phyloP scores from a whole-genome alignment of 2,113 vertebrate genomes.

The Leptobrachium ailaonicum region DNA sequence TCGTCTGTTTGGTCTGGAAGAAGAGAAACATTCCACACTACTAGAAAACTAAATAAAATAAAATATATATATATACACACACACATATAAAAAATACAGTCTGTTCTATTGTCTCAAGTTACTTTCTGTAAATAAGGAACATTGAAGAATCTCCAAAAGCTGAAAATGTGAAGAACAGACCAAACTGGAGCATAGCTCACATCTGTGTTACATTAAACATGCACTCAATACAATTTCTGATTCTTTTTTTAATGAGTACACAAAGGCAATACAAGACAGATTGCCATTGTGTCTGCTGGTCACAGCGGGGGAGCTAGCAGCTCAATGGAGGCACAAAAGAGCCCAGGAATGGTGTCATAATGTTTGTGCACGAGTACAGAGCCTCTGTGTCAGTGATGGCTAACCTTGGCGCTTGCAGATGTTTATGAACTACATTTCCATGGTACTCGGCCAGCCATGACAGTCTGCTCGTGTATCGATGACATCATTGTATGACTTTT shows the following conservation, averaged over 20 bases:
- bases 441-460: no score
- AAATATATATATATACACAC: background rate
- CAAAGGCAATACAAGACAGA: slow-evolving; percentile 62
- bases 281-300: slow-evolving; percentile 59
- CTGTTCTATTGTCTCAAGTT: slow-evolving; percentile 71
- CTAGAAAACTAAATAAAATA: slow-evolving; percentile 24
- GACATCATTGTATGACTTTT: no score
- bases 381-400: background rate
- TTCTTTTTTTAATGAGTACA: slow-evolving; percentile 69
- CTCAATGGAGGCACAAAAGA: slow-evolving; percentile 54
- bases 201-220: slow-evolving; percentile 73
- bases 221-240: slow-evolving; percentile 66
- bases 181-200: slow-evolving; percentile 61
- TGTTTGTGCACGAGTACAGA: slow-evolving; percentile 32
- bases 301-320: slow-evolving; percentile 56
- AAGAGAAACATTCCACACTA: slow-evolving; percentile 67
- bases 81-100: slow-evolving; percentile 58
- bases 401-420: no score
- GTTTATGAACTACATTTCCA: no score
- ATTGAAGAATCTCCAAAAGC: slow-evolving; percentile 69
- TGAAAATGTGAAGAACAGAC: slow-evolving; percentile 67
- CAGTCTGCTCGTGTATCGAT: background rate
- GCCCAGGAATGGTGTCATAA: slow-evolving; percentile 40
- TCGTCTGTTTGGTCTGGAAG: slow-evolving; percentile 70
- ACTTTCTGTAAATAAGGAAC: slow-evolving; percentile 73